Percentiles rank a stretch among this genome's conserved stretches.
phyloP scores from a whole-genome alignment of 1,140 invertebrate genomes.

The Amphibalanus amphitrite region DNA sequence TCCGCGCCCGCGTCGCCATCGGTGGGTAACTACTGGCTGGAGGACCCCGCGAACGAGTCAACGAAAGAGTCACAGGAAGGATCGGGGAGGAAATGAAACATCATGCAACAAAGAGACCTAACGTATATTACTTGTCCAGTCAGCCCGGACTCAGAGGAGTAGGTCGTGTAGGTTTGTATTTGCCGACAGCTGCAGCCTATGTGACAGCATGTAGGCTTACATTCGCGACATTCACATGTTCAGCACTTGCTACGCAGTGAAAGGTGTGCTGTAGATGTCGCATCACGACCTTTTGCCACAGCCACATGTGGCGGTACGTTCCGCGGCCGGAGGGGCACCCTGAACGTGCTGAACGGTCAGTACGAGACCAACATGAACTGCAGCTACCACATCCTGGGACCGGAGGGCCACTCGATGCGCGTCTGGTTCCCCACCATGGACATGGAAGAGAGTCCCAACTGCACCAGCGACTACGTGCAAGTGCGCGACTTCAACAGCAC shows the following conservation, averaged over 20 bases:
- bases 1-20: slow-evolving; percentile 49
- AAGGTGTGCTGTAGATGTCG: too few relatives aligned
- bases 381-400: slow-evolving; percentile 30
- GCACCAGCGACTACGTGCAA: slow-evolving; percentile 26
- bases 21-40: slow-evolving; percentile 30
- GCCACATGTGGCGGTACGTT: slow-evolving; percentile 29
- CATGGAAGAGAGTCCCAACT: slow-evolving; percentile 20
- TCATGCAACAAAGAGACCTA: too few relatives aligned
- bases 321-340: slow-evolving; percentile 18
- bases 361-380: slow-evolving; percentile 32
- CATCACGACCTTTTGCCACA: slow-evolving; percentile 19
- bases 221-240: too few relatives aligned
- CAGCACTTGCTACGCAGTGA: too few relatives aligned
- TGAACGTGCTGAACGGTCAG: slow-evolving; percentile 28
- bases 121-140: too few relatives aligned
- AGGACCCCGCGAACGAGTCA: too few relatives aligned
- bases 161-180: too few relatives aligned
- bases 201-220: too few relatives aligned
- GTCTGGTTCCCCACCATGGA: slow-evolving; percentile 25
- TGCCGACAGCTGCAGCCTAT: too few relatives aligned
- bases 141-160: too few relatives aligned
- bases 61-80: too few relatives aligned
- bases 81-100: too few relatives aligned
- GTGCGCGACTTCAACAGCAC: slow-evolving; percentile 29
- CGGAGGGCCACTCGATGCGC: slow-evolving; percentile 27